Base-by-base conservation (phyloP, 2,888 invertebrate genomes). In the Macrophya annulata region DNA sequence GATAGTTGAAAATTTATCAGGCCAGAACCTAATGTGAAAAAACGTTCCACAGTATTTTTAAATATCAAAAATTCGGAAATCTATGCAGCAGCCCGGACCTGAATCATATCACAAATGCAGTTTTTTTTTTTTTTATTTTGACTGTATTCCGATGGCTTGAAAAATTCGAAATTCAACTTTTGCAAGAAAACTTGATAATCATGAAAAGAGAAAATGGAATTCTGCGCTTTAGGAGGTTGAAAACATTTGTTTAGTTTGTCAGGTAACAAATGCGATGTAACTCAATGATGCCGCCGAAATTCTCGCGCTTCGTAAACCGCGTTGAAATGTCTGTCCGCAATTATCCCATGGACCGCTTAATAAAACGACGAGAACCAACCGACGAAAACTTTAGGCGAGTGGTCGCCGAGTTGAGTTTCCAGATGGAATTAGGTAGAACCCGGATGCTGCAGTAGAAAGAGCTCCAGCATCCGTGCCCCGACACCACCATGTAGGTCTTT, bases 291-390 rank as follows among this genome's bases (percentile, higher is more conserved):
- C 68, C 31, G 68, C 25, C 31, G 15, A 68, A 68, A 68, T 31
- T 68, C 68, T 68, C 68, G 31, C 31, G 68, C 68, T 37, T 15
- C 31, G 31, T 68, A 68, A 68, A 37, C 68, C 37, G 68, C 68
- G 68, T 1, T 15, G 15, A 37, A 37, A 68, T 10, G 68, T 31
- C 68, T 31, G 68, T 25, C 31, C 68, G 68, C 68, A 82, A 82
- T 82, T 68, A 82, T 82, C 65, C 82, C 82, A 4, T 31, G 62
- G n/a, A 65, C 62, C 65, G 82, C 82, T 82, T 82, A 25, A 82
- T 82, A 82, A 82, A 82, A 65, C 59, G 82, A 25, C 8, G 68
- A 31, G 31, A 31, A 3, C 68, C 31, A 15, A 31, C 31, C 4
- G 31, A 37, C 68, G 31, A 31, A 25, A 68, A 68, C 37, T 68